Evolutionary conservation across 2,888 invertebrate genomes (phyloP).

Genomic region (Coelogynopora nodosa): DNA sequence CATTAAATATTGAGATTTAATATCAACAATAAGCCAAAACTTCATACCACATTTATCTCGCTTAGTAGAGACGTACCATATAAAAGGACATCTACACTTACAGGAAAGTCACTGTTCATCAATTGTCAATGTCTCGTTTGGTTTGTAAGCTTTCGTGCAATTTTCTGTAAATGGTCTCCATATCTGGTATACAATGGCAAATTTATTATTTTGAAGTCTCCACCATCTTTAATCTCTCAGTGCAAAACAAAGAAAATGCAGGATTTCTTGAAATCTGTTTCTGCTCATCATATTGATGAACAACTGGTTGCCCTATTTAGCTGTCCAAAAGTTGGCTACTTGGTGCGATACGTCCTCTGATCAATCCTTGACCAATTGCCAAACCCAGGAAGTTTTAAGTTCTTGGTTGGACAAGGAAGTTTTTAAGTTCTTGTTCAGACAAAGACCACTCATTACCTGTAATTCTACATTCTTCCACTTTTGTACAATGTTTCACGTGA

Average conservation of each 20-base stretch:
- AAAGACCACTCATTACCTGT: too few species aligned
- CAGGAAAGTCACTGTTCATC: slow-evolving; percentile 34
- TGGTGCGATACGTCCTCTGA: background rate
- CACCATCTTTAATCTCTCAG: slow-evolving; percentile 22
- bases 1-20: slow-evolving; percentile 5
- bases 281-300: too few species aligned
- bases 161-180: slow-evolving; percentile 33
- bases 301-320: slow-evolving; percentile 2
- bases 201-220: slow-evolving; percentile 10
- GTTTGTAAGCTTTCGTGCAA: slow-evolving; percentile 33
- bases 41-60: slow-evolving; percentile 30
- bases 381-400: slow-evolving; percentile 16
- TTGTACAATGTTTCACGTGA: slow-evolving; percentile 14
- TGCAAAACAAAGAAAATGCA: slow-evolving; percentile 36
- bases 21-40: slow-evolving; percentile 26
- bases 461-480: too few species aligned
- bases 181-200: slow-evolving; percentile 15
- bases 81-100: slow-evolving; percentile 34
- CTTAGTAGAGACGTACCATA: slow-evolving; percentile 24
- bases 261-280: slow-evolving; percentile 23
- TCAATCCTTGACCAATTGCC: background rate
- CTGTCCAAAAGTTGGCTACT: background rate
- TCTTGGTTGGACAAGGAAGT: too few species aligned
- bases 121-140: slow-evolving; percentile 33
- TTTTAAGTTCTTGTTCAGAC: slow-evolving; percentile 18